phyloP scores from a whole-genome alignment of 2,888 invertebrate genomes.

The Diaphora mendica region DNA sequence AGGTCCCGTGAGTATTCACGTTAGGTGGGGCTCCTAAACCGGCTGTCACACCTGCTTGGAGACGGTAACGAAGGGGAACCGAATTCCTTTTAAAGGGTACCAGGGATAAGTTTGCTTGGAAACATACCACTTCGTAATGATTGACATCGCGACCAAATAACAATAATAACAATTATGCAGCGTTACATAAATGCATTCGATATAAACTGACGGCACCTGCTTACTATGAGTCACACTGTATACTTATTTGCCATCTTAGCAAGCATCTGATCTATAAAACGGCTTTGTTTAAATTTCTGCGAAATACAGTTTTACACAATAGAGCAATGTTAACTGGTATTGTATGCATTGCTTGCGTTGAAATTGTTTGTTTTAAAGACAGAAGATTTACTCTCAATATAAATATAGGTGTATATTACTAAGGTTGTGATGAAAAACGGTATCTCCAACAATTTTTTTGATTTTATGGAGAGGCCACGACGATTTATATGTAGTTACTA shows the following conservation, averaged over 20 bases:
- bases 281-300: neutral
- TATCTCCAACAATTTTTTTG: conserved; percentile 18
- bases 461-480: neutral
- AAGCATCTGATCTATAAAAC: neutral
- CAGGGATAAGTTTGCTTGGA: conserved; percentile 40
- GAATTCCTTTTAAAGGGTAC: conserved; percentile 59
- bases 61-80: conserved; percentile 52
- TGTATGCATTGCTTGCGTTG: conserved; percentile 16
- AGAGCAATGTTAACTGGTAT: conserved; percentile 32
- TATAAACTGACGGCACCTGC: neutral
- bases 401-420: conserved; percentile 23
- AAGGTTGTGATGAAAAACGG: conserved; percentile 19
- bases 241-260: neutral
- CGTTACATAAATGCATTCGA: conserved; percentile 25
- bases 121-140: conserved; percentile 31
- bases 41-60: conserved; percentile 71
- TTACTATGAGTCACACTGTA: neutral
- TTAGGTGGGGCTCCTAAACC: conserved; percentile 64
- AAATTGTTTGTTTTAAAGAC: conserved; percentile 27
- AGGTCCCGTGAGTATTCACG: conserved; percentile 67
- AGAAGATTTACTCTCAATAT: conserved; percentile 30
- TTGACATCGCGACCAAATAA: conserved; percentile 12
- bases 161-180: conserved; percentile 6
- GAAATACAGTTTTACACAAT: conserved; percentile 24
- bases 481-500: too few relatives aligned